Conservation (phyloP, 2,888 invertebrate species). For the Nomada flava region DNA sequence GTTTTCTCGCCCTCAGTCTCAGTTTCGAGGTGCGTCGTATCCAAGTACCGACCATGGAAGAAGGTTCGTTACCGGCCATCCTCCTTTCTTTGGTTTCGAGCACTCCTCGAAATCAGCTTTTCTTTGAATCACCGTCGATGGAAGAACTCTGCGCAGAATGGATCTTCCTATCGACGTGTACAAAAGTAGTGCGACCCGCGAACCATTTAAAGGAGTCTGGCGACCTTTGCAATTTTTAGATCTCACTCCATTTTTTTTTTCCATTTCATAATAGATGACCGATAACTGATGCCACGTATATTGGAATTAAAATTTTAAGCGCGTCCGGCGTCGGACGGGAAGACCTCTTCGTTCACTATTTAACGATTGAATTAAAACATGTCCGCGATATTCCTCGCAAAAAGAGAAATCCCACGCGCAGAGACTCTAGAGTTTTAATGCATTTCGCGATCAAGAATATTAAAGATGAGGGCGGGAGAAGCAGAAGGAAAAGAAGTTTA, state of each 20-base stretch:
- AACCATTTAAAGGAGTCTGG: slow-evolving; percentile 8
- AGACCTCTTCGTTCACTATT: slow-evolving; percentile 12
- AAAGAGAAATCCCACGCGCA: slow-evolving; percentile 60
- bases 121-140: slow-evolving; percentile 57
- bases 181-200: neutral
- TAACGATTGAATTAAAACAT: slow-evolving; percentile 28
- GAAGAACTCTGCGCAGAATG: slow-evolving; percentile 2
- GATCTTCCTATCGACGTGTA: slow-evolving; percentile 28
- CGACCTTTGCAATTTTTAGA: neutral
- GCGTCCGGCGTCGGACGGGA: slow-evolving; percentile 28
- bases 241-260: neutral
- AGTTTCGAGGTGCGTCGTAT: slow-evolving; percentile 50
- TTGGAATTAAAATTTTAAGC: slow-evolving; percentile 36
- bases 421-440: slow-evolving; percentile 75
- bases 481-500: slow-evolving; percentile 35
- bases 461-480: slow-evolving; percentile 63
- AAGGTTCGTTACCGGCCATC: slow-evolving; percentile 63
- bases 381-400: slow-evolving; percentile 21
- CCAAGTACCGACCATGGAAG: slow-evolving; percentile 62
- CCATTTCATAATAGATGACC: neutral
- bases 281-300: neutral
- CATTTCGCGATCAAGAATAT: slow-evolving; percentile 79
- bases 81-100: slow-evolving; percentile 33
- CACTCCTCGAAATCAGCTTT: slow-evolving; percentile 65
- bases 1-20: slow-evolving; percentile 29